phyloP scores from a whole-genome alignment of 1,140 invertebrate species.

The Drosophila lacteicornis region DNA sequence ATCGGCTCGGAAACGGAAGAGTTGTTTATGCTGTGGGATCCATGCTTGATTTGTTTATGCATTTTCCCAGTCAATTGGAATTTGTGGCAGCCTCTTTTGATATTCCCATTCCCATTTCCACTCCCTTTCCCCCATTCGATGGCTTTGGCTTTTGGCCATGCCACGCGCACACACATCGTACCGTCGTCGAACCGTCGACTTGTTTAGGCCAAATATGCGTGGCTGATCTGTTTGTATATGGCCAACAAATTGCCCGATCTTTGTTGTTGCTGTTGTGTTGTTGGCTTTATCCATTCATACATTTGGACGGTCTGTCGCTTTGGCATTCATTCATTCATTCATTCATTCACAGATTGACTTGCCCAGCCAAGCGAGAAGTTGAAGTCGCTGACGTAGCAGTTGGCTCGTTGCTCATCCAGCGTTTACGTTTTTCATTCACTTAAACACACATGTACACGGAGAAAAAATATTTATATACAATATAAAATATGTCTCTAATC shows the following conservation, averaged over 20 bases:
- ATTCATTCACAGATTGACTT: slow-evolving; percentile 82
- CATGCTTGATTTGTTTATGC: slow-evolving; percentile 74
- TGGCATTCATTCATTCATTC: slow-evolving; percentile 44
- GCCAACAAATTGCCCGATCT: slow-evolving; percentile 70
- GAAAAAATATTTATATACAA: background rate
- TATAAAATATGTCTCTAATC: background rate
- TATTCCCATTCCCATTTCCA: slow-evolving; percentile 7
- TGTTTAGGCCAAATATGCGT: slow-evolving; percentile 81
- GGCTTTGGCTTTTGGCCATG: slow-evolving; percentile 58
- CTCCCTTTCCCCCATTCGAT: background rate
- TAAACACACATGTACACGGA: slow-evolving; percentile 32
- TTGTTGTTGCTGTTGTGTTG: slow-evolving; percentile 37
- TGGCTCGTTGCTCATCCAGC: slow-evolving; percentile 61
- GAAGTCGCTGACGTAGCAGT: slow-evolving; percentile 49
- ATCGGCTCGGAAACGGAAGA: slow-evolving; percentile 5
- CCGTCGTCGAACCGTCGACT: slow-evolving; percentile 25
- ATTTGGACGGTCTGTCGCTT: slow-evolving; percentile 51
- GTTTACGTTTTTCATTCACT: slow-evolving; percentile 78
- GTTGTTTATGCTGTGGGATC: slow-evolving; percentile 17
- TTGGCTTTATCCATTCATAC: slow-evolving; percentile 72
- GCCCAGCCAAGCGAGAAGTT: slow-evolving; percentile 73
- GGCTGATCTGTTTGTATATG: slow-evolving; percentile 81
- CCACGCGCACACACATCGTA: slow-evolving; percentile 66
- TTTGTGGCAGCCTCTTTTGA: slow-evolving; percentile 59
- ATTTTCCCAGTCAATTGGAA: slow-evolving; percentile 77